Evolutionary conservation across 2,113 vertebrate species (phyloP), one percentile per base, ranked within the genome.

Genomic region (Ammospiza caudacuta): DNA sequence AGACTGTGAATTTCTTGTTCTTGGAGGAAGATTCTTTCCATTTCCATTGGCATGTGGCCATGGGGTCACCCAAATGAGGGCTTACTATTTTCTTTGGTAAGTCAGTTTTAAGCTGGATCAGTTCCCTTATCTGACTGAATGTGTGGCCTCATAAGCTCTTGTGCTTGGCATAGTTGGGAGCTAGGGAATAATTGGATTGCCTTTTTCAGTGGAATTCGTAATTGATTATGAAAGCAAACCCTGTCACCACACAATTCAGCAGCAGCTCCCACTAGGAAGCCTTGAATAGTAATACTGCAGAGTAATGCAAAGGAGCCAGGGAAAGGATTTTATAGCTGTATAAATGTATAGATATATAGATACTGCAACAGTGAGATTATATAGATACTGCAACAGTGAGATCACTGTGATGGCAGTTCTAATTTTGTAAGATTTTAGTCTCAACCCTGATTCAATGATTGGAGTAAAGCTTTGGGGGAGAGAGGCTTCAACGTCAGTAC

Each of bases 151-250:
- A 22, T 61, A 76, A 91, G 66, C 58, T 66, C 62, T 37, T 84
- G 64, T 91, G 29, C 54, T 78, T 96, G 92, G 33, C 64, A 8
- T 81, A 67, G 73, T 33, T 72, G 61, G 69, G 69, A 94, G 52
- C 73, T 84, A 27, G 89, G 51, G 33, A 92, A 51, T 95, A 91
- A 92, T 57, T 90, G 80, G 73, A 94, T 89, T 92, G 87, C 76
- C 63, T 94, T 92, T 94, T 94, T 76, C 86, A 76, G 86, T 88
- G 76, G 75, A 80, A 93, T 92, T 88, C 59, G n/a, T 83, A 83
- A 85, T 64, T 90, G 91, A 76, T 92, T 76, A 61, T 90, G 91
- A 94, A 93, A 92, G 91, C 86, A 93, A 94, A 85, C 62, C 35
- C 63, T 64, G 70, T 83, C 75, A 85, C 58, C 77, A 66, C 75